These are phyloP conservation scores for Mimachlamys varia DNA, from an alignment of 2,888 invertebrate genomes.

Conservation along the genomic window DNA sequence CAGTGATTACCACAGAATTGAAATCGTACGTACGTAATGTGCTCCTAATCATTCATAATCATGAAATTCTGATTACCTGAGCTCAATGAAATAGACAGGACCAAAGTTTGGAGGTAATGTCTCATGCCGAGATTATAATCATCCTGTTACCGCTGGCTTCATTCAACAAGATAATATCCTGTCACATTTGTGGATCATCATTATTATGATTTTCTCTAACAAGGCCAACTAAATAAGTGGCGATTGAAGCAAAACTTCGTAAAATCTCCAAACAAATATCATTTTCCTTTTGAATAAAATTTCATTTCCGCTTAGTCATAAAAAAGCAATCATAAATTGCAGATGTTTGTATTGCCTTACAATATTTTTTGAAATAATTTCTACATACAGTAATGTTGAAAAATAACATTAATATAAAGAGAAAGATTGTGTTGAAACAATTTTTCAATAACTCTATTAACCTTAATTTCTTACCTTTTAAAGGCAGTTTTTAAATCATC, in stretches of 20 bases:
- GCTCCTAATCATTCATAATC: neutral
- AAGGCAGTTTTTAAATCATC: no score
- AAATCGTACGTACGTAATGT: neutral
- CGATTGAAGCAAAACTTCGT: neutral
- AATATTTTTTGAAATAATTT: no score
- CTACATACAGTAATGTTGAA: no score
- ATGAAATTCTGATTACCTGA: neutral
- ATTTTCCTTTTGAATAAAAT: no score
- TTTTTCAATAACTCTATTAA: no score
- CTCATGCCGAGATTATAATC: neutral
- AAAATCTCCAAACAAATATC: neutral
- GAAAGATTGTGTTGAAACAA: no score
- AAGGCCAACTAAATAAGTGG: neutral
- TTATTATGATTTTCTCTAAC: neutral
- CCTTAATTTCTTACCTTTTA: no score
- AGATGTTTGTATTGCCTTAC: no score
- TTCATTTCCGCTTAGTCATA: no score
- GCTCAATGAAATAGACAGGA: neutral
- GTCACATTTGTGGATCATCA: neutral
- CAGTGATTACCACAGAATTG: neutral
- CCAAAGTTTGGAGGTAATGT: constrained; percentile 9
- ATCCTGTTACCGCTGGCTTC: neutral
- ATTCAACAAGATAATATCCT: neutral
- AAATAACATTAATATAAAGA: no score
- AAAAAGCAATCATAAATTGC: no score